phyloP scores from a whole-genome alignment of 1,140 invertebrate genomes.

The Coelopa frigida region DNA sequence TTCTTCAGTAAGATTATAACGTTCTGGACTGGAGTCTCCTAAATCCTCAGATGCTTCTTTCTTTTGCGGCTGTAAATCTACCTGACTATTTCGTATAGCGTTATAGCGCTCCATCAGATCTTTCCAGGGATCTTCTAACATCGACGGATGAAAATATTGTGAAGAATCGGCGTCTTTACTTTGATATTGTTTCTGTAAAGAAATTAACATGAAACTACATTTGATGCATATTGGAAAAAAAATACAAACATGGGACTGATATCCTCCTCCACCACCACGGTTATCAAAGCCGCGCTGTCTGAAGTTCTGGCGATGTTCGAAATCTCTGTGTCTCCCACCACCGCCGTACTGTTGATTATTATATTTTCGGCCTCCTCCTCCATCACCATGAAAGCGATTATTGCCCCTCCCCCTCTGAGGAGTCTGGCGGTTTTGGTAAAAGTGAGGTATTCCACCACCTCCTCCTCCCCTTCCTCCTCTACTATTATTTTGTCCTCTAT shows the following conservation, averaged over 20 bases:
- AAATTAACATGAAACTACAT: conserved; percentile 11
- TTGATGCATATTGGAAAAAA: conserved; percentile 6
- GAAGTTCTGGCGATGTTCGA: not conserved
- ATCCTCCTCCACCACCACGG: not conserved
- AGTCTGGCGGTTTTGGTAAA: not conserved
- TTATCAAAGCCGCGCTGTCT: not conserved
- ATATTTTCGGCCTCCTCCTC: not conserved
- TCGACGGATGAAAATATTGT: conserved; percentile 30
- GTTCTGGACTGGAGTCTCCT: not conserved
- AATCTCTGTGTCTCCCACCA: not conserved
- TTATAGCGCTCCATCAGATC: conserved; percentile 29
- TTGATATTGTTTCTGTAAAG: not conserved
- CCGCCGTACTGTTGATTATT: conserved; percentile 4
- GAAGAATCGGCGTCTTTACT: conserved; percentile 1
- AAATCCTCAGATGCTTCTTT: not conserved
- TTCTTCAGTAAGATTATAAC: conserved; percentile 1
- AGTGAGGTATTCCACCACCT: too few relatives aligned
- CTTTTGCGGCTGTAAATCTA: conserved; percentile 5
- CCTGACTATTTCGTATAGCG: conserved; percentile 23
- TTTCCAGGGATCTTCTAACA: conserved; percentile 38
- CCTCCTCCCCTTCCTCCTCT: too few relatives aligned
- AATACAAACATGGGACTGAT: not conserved
- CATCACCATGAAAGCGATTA: not conserved
- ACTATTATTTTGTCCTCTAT: not conserved
- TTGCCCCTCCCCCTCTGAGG: not conserved